Percentiles rank a stretch among this genome's conserved stretches.
Conservation (phyloP, 2,113 vertebrate species). For the Myotis brandtii region DNA sequence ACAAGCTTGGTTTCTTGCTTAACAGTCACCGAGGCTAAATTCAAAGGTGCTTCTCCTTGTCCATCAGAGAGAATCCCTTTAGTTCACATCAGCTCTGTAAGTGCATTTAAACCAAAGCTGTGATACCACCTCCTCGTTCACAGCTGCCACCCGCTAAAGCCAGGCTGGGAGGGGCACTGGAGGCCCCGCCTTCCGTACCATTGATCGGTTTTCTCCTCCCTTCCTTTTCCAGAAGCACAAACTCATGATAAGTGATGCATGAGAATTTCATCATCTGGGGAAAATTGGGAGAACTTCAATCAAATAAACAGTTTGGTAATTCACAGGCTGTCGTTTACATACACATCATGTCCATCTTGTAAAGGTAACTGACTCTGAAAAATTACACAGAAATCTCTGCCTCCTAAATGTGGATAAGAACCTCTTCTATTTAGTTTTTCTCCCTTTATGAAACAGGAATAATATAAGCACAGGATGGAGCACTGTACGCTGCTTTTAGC, state of each 20-base stretch:
- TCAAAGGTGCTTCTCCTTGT: not conserved
- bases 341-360: not conserved
- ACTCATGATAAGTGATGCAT: not conserved
- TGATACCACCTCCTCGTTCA: not conserved
- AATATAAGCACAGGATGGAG: slow-evolving; percentile 31
- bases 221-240: not conserved
- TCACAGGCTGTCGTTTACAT: not conserved
- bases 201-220: not conserved
- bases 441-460: slow-evolving; percentile 53
- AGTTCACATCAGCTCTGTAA: not conserved
- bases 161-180: not conserved
- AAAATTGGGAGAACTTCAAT: not conserved
- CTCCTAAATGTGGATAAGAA: slow-evolving; percentile 16
- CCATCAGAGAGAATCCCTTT: not conserved
- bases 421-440: slow-evolving; percentile 43
- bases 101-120: not conserved
- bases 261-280: not conserved
- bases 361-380: slow-evolving; percentile 26
- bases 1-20: not conserved
- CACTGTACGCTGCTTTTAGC: slow-evolving; percentile 59
- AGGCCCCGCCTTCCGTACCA: not conserved
- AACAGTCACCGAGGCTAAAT: slow-evolving; percentile 31
- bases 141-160: not conserved
- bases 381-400: not conserved
- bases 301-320: not conserved